Evolutionary conservation across 2,113 vertebrate genomes (phyloP), one percentile per base, ranked within the genome.

Genomic region (Tympanuchus pallidicinctus): DNA sequence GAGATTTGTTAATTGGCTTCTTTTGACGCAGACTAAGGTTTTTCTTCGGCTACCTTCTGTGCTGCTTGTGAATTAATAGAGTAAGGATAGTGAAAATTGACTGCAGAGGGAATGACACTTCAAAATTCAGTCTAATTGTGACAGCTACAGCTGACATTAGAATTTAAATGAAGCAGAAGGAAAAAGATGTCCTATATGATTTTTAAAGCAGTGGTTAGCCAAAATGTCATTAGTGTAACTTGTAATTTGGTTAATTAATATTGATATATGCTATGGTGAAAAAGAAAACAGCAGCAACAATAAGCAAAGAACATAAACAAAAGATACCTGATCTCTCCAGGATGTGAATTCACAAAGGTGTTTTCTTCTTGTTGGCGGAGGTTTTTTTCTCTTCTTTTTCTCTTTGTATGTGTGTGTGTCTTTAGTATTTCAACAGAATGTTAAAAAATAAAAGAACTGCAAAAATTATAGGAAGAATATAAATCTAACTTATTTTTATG

Each of bases 1-100:
- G 38, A 86, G 52, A 82, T 95, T 86, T 86, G 84, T 75, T 97
- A 96, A 97, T 95, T 94, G 75, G 50, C 84, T 95, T 95, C 79
- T 94, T 95, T 96, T 77, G 70, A 92, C 78, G 56, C 50, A 86
- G 92, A 86, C 47, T 21, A 64, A 32, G 48, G 6, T 45, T 92
- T 94, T 82, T 81, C 71, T 91, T 82, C 50, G 80, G 42, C 36
- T 85, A n/a, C 52, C 28, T 32, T 92, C 71, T 50, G 22, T 78
- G 45, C n/a, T 79, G 36, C n/a, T 84, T 91, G 36, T 79, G 81
- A 93, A 69, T 79, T 86, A 27, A 76, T 88, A 63, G 52, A 92
- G 24, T n/a, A 70, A 38, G 32, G 25, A 27, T 32, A 82, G 86
- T 92, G 92, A 85, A 97, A 97, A 95, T 79, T 86, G 36, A 82